Evolutionary conservation across 1,140 invertebrate genomes (phyloP).

Genomic region (Parapsyche elsis): DNA sequence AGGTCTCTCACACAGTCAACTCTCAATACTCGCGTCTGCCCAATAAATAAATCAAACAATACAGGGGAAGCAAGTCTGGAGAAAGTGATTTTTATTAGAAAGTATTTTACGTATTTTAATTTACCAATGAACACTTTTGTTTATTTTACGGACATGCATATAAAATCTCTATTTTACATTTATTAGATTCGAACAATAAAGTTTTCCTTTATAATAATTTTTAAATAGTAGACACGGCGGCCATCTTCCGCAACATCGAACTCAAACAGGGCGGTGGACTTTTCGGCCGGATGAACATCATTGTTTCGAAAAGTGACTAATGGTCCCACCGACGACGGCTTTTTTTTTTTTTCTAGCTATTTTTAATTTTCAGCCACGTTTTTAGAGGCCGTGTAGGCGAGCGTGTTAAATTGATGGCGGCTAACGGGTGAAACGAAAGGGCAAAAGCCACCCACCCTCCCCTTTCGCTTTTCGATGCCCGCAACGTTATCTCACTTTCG

Average conservation of each 20-base stretch:
- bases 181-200: too few species aligned
- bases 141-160: too few species aligned
- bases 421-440: conserved; percentile 40
- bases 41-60: too few species aligned
- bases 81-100: too few species aligned
- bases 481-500: conserved; percentile 24
- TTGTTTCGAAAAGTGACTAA: conserved; percentile 54
- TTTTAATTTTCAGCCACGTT: conserved; percentile 28
- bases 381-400: conserved; percentile 1
- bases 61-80: too few species aligned
- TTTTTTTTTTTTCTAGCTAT: conserved; percentile 2
- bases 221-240: neutral
- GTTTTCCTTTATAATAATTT: too few species aligned
- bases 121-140: too few species aligned
- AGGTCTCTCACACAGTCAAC: too few species aligned
- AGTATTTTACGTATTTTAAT: too few species aligned
- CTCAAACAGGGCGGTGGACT: neutral
- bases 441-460: neutral
- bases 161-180: too few species aligned
- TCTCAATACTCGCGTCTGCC: too few species aligned
- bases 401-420: conserved; percentile 48
- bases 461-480: neutral
- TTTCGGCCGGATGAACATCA: conserved; percentile 14
- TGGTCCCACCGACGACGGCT: conserved; percentile 29
- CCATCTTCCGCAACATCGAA: conserved; percentile 16